phyloP scores from a whole-genome alignment of 2,113 vertebrate species.

The Gobius niger region DNA sequence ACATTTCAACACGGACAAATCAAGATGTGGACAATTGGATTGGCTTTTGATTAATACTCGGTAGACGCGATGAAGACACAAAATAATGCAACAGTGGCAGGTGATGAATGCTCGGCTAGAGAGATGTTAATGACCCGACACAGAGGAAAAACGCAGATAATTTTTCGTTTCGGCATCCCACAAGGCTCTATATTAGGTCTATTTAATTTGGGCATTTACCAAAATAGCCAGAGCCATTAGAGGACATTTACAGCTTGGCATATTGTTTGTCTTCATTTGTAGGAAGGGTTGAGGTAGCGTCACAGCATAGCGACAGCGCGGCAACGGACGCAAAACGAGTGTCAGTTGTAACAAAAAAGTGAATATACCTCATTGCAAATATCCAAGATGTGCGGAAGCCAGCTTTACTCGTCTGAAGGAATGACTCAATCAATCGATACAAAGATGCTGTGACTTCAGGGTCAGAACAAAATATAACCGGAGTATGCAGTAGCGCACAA shows the following conservation, averaged over 20 bases:
- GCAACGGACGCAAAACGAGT: too few relatives aligned
- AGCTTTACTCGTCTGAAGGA: conserved; percentile 34
- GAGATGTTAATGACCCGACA: conserved; percentile 40
- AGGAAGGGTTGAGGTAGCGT: too few relatives aligned
- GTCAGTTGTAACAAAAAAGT: too few relatives aligned
- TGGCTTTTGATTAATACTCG: not conserved
- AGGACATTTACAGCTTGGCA: not conserved
- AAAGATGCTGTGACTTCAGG: conserved; percentile 1
- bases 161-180: not conserved
- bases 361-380: not conserved
- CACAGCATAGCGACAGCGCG: too few relatives aligned
- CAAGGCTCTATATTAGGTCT: not conserved
- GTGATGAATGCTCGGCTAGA: conserved; percentile 43
- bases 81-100: conserved; percentile 14
- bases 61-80: not conserved
- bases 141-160: conserved; percentile 60
- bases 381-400: not conserved
- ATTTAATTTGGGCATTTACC: not conserved
- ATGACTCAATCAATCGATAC: not conserved
- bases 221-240: not conserved
- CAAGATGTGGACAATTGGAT: not conserved
- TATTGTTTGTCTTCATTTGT: not conserved
- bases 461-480: conserved; percentile 9
- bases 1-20: conserved; percentile 8
- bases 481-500: conserved; percentile 1